phyloP scores from a whole-genome alignment of 35 echinoderm and acorn worm genomes.

The Anneissia japonica region DNA sequence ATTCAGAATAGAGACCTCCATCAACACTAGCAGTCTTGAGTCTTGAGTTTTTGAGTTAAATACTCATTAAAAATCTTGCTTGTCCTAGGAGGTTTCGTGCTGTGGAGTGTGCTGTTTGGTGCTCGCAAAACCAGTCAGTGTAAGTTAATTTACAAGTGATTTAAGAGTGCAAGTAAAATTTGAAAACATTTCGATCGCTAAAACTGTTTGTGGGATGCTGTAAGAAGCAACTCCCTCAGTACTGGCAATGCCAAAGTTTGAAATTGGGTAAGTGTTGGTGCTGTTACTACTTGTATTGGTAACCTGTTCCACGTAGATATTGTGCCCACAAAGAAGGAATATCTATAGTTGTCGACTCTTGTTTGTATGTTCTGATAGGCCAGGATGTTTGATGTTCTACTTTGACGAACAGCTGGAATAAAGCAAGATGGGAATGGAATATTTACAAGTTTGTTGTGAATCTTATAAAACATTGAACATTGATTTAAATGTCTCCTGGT shows the following conservation, averaged over 20 bases:
- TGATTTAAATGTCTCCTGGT: constrained; percentile 1
- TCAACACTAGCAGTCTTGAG: not conserved
- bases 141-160: too few relatives aligned
- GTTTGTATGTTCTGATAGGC: not conserved
- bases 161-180: too few relatives aligned
- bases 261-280: constrained; percentile 12
- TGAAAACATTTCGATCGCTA: too few relatives aligned
- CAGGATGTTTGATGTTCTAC: not conserved
- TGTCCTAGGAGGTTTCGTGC: too few relatives aligned
- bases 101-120: too few relatives aligned
- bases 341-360: not conserved
- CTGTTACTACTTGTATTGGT: not conserved
- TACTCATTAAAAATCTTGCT: too few relatives aligned
- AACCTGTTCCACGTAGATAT: constrained; percentile 20
- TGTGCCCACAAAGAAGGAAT: constrained; percentile 11
- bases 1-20: not conserved
- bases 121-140: too few relatives aligned
- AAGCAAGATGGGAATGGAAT: not conserved
- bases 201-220: not conserved
- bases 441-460: not conserved
- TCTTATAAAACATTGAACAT: constrained; percentile 29
- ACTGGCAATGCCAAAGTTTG: not conserved
- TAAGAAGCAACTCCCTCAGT: not conserved
- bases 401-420: not conserved
- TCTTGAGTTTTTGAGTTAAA: too few relatives aligned